Percentiles rank a stretch among this genome's conserved stretches.
phyloP scores from a whole-genome alignment of 2,888 invertebrate genomes.

The Drosophila barbarae region DNA sequence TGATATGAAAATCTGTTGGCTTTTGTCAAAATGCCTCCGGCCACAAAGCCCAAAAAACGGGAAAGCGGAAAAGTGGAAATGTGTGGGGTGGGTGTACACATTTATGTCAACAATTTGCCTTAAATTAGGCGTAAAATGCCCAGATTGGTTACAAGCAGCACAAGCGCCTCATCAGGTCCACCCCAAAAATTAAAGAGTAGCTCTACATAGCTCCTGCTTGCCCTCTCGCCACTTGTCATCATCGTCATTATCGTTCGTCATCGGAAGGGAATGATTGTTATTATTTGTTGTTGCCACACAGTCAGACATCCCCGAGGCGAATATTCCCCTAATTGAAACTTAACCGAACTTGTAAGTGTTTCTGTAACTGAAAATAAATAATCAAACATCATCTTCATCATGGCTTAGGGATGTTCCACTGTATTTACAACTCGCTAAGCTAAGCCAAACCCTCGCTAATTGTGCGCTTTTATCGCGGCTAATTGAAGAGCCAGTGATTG shows the following conservation, averaged over 20 bases:
- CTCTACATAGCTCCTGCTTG: slow-evolving; percentile 20
- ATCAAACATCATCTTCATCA: background rate
- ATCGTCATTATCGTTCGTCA: slow-evolving; percentile 37
- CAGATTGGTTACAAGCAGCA: slow-evolving; percentile 67
- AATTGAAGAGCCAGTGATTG: slow-evolving; percentile 63
- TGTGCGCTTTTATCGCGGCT: slow-evolving; percentile 62
- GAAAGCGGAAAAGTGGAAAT: slow-evolving; percentile 17
- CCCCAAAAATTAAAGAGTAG: slow-evolving; percentile 64
- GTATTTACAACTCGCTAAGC: background rate
- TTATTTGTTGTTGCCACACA: slow-evolving; percentile 25
- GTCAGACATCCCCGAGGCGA: slow-evolving; percentile 6
- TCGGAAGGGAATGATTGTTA: slow-evolving; percentile 10
- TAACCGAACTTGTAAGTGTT: slow-evolving; percentile 1
- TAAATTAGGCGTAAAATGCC: slow-evolving; percentile 78
- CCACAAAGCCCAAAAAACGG: slow-evolving; percentile 10
- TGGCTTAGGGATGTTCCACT: slow-evolving; percentile 4
- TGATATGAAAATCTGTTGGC: slow-evolving; percentile 73
- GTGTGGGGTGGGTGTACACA: slow-evolving; percentile 16
- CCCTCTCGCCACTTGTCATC: slow-evolving; percentile 46
- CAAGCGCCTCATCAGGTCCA: slow-evolving; percentile 42
- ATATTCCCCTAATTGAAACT: background rate
- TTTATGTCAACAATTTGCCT: slow-evolving; percentile 76
- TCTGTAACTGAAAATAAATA: background rate
- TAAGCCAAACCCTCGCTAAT: slow-evolving; percentile 55
- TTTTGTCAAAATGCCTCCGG: slow-evolving; percentile 50